Percentiles rank a stretch among this genome's conserved stretches.
Conservation (phyloP, 1,140 invertebrate species). For the Cyphomyrmex costatus region DNA sequence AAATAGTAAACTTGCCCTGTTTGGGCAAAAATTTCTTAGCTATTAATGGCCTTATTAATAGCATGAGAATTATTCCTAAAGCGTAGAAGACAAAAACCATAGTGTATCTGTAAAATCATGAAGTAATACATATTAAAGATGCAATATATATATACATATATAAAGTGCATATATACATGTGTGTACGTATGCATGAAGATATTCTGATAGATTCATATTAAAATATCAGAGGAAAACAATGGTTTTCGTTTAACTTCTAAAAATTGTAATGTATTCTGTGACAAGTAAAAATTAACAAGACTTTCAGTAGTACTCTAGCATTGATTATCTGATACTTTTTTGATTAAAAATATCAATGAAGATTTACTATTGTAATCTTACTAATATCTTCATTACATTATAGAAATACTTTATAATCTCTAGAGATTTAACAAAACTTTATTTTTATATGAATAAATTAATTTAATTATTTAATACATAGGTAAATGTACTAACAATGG, state of each 20-base stretch:
- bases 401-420: not conserved
- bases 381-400: not conserved
- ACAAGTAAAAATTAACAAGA: not conserved
- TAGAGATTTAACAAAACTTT: not conserved
- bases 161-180: no score
- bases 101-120: constrained; percentile 92
- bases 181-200: not conserved
- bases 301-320: not conserved
- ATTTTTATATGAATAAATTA: not conserved
- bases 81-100: constrained; percentile 97
- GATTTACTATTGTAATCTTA: not conserved
- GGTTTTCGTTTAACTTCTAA: not conserved
- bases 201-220: not conserved
- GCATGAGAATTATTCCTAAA: constrained; percentile 93
- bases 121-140: constrained; percentile 10
- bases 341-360: not conserved
- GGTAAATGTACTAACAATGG: constrained; percentile 92
- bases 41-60: constrained; percentile 92
- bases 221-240: not conserved
- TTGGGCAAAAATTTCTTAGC: constrained; percentile 89
- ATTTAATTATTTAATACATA: no score
- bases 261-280: not conserved
- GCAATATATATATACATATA: not conserved
- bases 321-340: not conserved
- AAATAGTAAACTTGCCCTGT: constrained; percentile 93